Evolutionary conservation across 2,888 invertebrate species (phyloP).

Genomic region (Drosophila cognata): DNA sequence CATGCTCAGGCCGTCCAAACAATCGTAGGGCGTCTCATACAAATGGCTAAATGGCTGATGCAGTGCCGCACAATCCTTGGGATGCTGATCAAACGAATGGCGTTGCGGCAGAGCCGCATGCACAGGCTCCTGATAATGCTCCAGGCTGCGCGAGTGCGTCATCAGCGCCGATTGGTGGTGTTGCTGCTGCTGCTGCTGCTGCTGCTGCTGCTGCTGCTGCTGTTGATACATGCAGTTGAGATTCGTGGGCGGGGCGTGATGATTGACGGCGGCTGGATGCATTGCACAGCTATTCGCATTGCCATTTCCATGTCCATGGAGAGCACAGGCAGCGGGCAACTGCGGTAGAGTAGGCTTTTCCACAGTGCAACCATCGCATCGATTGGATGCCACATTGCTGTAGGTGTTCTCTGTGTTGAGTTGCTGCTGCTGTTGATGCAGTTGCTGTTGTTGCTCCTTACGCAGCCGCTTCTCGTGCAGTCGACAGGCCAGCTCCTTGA

Average conservation of each 20-base stretch:
- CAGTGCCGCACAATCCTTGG: slow-evolving; percentile 65
- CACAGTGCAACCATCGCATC: slow-evolving; percentile 59
- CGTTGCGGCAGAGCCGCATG: slow-evolving; percentile 80
- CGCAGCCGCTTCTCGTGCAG: slow-evolving; percentile 80
- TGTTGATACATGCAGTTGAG: slow-evolving; percentile 62
- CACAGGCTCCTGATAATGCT: slow-evolving; percentile 83
- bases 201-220: slow-evolving; percentile 54
- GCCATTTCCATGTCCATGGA: slow-evolving; percentile 51
- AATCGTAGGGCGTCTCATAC: slow-evolving; percentile 83
- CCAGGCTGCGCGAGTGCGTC: slow-evolving; percentile 84
- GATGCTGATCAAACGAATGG: slow-evolving; percentile 85
- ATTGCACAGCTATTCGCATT: slow-evolving; percentile 53
- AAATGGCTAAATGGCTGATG: slow-evolving; percentile 57
- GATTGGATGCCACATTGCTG: slow-evolving; percentile 55
- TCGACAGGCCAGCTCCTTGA: slow-evolving; percentile 80
- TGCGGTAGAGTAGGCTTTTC: slow-evolving; percentile 37
- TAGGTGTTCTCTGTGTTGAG: slow-evolving; percentile 66
- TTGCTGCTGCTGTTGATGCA: slow-evolving; percentile 60
- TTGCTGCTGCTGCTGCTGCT: slow-evolving; percentile 50
- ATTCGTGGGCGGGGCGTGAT: slow-evolving; percentile 53
- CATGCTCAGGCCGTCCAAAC: slow-evolving; percentile 81
- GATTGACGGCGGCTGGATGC: slow-evolving; percentile 38
- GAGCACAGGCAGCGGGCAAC: slow-evolving; percentile 40
- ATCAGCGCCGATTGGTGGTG: slow-evolving; percentile 63
- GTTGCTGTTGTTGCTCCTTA: slow-evolving; percentile 74